These are phyloP conservation scores for Delichon dasypus DNA, from an alignment of 2,797 vertebrate species.

Conservation along the genomic window DNA sequence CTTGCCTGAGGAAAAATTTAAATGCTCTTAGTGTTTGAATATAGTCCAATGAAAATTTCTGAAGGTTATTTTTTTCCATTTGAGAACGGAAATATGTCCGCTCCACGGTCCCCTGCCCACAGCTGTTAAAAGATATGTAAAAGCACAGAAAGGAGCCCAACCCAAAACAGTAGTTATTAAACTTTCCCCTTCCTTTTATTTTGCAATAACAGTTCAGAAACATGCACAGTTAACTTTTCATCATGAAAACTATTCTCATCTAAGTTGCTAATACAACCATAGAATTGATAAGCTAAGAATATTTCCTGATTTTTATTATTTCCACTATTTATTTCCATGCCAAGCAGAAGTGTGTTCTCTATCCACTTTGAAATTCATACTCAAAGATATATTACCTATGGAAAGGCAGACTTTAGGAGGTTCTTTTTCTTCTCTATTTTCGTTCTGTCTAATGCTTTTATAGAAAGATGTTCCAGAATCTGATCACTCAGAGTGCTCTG, in stretches of 20 bases:
- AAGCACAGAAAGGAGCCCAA: constrained; percentile 48
- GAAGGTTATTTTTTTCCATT: constrained; percentile 42
- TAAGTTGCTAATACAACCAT: constrained; percentile 44
- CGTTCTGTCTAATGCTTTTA: background rate
- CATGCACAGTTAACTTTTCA: constrained; percentile 47
- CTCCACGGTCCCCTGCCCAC: constrained; percentile 49
- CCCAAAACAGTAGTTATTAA: constrained; percentile 50
- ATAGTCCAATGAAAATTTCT: constrained; percentile 61
- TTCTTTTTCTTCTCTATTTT: background rate
- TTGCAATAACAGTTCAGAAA: constrained; percentile 42
- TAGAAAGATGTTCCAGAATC: constrained; percentile 7
- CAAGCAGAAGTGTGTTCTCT: constrained; percentile 10
- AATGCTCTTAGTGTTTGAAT: constrained; percentile 24
- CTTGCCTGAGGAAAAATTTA: background rate
- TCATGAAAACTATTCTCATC: constrained; percentile 26
- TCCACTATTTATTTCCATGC: constrained; percentile 31
- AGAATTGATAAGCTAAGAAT: constrained; percentile 59
- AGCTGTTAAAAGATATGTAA: constrained; percentile 67
- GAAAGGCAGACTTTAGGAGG: background rate
- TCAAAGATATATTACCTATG: background rate
- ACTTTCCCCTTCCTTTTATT: constrained; percentile 58
- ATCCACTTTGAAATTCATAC: background rate
- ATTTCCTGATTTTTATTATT: constrained; percentile 48
- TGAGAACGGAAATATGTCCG: constrained; percentile 44
- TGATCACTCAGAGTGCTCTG: constrained; percentile 13